These are phyloP conservation scores for Yasuhikotakia modesta DNA, from an alignment of 2,797 vertebrate species.

Conservation along the genomic window DNA sequence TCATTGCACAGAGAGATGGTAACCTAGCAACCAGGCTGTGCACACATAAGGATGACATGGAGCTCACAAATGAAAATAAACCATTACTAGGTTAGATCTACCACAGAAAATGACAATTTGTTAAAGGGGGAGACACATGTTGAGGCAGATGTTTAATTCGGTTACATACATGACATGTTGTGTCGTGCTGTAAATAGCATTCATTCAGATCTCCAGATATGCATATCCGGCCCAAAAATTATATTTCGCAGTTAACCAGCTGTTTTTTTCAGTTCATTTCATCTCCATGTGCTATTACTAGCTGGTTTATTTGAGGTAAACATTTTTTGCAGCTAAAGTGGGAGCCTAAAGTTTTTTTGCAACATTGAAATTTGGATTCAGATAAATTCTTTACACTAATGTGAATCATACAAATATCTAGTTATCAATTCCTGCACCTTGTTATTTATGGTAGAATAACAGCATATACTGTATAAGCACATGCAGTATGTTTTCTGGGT, in stretches of 20 bases:
- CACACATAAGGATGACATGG: conserved; percentile 95
- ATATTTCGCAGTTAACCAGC: too few relatives aligned
- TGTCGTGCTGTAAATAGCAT: not conserved
- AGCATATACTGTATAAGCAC: too few relatives aligned
- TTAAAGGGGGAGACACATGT: not conserved
- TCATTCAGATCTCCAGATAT: not conserved
- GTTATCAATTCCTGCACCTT: not conserved
- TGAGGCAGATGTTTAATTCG: not conserved
- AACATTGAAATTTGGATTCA: too few relatives aligned
- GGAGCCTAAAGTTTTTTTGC: too few relatives aligned
- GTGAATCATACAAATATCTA: too few relatives aligned
- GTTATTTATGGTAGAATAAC: not conserved
- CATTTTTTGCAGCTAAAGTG: too few relatives aligned
- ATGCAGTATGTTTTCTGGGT: not conserved
- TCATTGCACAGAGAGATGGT: conserved; percentile 85
- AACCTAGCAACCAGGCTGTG: conserved; percentile 93
- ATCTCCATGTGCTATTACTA: too few relatives aligned
- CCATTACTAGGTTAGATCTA: conserved; percentile 83
- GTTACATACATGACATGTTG: not conserved
- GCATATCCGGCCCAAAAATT: too few relatives aligned
- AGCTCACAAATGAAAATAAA: conserved; percentile 86
- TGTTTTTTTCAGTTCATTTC: too few relatives aligned
- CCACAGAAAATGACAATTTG: not conserved
- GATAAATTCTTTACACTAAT: too few relatives aligned
- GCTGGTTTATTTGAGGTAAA: not conserved